phyloP scores from a whole-genome alignment of 2,888 invertebrate genomes.

The Tethea ocularis region DNA sequence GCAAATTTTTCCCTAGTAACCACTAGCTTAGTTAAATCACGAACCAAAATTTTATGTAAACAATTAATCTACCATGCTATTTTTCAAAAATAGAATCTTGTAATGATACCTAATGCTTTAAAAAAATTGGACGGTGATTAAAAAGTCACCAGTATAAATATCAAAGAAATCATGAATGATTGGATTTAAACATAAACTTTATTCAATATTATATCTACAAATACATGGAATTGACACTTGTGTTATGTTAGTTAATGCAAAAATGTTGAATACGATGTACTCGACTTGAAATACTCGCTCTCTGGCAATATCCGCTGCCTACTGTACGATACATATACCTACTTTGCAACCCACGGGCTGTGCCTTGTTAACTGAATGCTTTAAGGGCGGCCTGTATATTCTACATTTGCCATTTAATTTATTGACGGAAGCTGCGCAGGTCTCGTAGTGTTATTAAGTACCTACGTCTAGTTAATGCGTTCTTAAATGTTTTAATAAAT shows the following conservation, averaged over 20 bases:
- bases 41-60: too few species aligned
- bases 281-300: neutral
- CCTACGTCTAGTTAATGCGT: constrained; percentile 37
- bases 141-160: too few species aligned
- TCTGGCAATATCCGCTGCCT: neutral
- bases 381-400: constrained; percentile 7
- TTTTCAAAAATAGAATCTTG: too few species aligned
- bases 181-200: neutral
- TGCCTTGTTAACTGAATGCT: neutral
- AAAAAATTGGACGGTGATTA: too few species aligned
- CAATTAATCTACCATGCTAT: too few species aligned
- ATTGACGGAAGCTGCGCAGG: constrained; percentile 42
- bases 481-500: constrained; percentile 48
- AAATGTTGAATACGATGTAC: neutral
- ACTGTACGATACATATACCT: neutral
- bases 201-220: neutral
- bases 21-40: too few species aligned
- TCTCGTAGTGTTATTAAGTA: constrained; percentile 27
- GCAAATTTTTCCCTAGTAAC: too few species aligned
- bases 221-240: neutral
- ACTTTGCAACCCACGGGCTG: neutral
- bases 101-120: too few species aligned
- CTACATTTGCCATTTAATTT: constrained; percentile 24
- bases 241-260: neutral
- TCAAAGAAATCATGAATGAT: neutral